These are phyloP conservation scores for Pyrgilauda ruficollis DNA, from an alignment of 2,113 vertebrate species.

Conservation along the genomic window DNA sequence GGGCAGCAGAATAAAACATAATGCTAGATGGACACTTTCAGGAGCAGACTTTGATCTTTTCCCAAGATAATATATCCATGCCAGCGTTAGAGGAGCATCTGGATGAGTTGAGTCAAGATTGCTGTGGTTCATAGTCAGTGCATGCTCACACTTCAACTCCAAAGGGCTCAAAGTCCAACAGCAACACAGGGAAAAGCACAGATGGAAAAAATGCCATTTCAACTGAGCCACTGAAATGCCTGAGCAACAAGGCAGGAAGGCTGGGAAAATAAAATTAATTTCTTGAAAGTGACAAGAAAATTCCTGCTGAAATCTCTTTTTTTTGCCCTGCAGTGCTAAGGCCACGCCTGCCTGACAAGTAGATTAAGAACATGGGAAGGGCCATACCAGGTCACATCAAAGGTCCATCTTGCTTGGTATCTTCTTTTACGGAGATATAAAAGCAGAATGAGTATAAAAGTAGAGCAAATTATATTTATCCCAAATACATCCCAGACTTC, in stretches of 20 bases:
- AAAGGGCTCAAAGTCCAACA: not conserved
- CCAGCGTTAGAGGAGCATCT: not conserved
- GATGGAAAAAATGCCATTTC: not conserved
- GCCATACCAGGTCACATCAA: not conserved
- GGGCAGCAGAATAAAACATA: not conserved
- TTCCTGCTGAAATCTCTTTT: not conserved
- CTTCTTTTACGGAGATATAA: not conserved
- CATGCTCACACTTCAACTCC: not conserved
- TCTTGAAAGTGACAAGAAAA: not conserved
- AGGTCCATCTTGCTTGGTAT: not conserved
- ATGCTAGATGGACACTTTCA: not conserved
- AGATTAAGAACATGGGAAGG: not conserved
- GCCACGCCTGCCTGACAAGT: not conserved
- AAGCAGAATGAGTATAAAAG: not conserved
- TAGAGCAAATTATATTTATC: not conserved
- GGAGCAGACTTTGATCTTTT: not conserved
- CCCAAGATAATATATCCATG: not conserved
- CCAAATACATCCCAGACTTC: not conserved
- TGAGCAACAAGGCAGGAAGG: not conserved
- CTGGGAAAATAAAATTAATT: not conserved
- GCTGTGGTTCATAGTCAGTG: not conserved
- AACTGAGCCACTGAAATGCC: not conserved
- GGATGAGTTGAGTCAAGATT: not conserved
- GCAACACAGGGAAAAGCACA: not conserved
- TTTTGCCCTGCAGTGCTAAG: not conserved